Conservation (phyloP, 2,797 vertebrate species). For the Acipenser ruthenus region DNA sequence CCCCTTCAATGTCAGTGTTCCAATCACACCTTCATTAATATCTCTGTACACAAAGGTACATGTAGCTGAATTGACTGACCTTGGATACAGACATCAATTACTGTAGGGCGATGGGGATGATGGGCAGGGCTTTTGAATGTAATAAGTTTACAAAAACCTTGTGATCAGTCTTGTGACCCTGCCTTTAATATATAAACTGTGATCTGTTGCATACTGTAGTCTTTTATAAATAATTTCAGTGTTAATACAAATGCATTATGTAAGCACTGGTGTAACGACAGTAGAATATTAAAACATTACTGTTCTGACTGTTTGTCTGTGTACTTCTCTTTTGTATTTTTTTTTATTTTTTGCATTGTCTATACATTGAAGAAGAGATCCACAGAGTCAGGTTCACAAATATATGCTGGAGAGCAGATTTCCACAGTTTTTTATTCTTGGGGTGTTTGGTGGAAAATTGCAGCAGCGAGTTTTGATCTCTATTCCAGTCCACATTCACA, state of each 20-base stretch:
- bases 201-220: slow-evolving; percentile 36
- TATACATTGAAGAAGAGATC: not conserved
- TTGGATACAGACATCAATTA: not conserved
- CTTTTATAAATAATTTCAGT: slow-evolving; percentile 47
- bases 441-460: too few species aligned
- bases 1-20: slow-evolving; percentile 15
- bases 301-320: slow-evolving; percentile 35
- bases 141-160: slow-evolving; percentile 4
- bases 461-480: too few species aligned
- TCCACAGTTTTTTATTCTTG: too few species aligned
- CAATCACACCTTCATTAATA: slow-evolving; percentile 12
- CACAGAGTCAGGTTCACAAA: too few species aligned
- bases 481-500: too few species aligned
- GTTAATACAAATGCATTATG: slow-evolving; percentile 34
- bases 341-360: not conserved
- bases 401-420: too few species aligned
- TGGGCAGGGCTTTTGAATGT: slow-evolving; percentile 8
- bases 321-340: not conserved
- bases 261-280: slow-evolving; percentile 42
- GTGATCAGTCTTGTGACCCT: slow-evolving; percentile 21
- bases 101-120: not conserved
- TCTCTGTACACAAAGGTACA: slow-evolving; percentile 6
- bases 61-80: slow-evolving; percentile 1
- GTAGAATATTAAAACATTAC: slow-evolving; percentile 46
- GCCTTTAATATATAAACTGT: slow-evolving; percentile 36